Evolutionary conservation across 2,797 vertebrate species (phyloP), one percentile per base, ranked within the genome.

Genomic region (Amniataba percoides): DNA sequence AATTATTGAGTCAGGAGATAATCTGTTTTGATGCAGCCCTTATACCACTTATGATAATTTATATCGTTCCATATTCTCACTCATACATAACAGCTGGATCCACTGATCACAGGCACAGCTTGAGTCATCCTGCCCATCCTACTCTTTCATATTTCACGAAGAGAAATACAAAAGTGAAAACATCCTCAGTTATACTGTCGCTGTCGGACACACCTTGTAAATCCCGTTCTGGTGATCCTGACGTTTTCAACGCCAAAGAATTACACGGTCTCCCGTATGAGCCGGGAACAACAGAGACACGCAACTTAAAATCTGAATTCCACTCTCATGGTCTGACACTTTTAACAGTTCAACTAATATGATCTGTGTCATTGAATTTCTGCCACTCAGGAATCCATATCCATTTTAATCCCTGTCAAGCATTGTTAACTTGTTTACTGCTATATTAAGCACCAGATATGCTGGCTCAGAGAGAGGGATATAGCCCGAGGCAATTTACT

Each of bases 341-440:
- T 88, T 89, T 76, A 84, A 65, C 81, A 84, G 74, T 84, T 71
- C 67, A 81, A 63, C 80, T 83, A 87, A 83, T 89, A 74, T 83
- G 74, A 88, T 88, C 80, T 87, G 87, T 89, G 81, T 81, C 81
- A 89, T 80, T 88, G 82, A 68, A 78, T 81, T 86, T 77, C 71
- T 92, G 87, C 79, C 84, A 81, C 81, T 88, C 80, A 84, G 56
- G 72, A 83, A 88, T 65, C 84, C 71, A 77, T 84, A 89, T 85
- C 81, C 80, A 56, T 89, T 90, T 83, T 82, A 90, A 87, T 92
- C 73, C 82, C 82, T 86, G 88, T 88, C 87, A 92, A 90, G 92
- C 87, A 80, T 77, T 91, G 87, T 92, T 91, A 93, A 91, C 86
- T 85, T 91, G 88, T 92, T 92, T 90, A 88, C 84, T 83, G 87